Evolutionary conservation across 2,113 vertebrate species (phyloP).

Genomic region (Mellivora capensis): DNA sequence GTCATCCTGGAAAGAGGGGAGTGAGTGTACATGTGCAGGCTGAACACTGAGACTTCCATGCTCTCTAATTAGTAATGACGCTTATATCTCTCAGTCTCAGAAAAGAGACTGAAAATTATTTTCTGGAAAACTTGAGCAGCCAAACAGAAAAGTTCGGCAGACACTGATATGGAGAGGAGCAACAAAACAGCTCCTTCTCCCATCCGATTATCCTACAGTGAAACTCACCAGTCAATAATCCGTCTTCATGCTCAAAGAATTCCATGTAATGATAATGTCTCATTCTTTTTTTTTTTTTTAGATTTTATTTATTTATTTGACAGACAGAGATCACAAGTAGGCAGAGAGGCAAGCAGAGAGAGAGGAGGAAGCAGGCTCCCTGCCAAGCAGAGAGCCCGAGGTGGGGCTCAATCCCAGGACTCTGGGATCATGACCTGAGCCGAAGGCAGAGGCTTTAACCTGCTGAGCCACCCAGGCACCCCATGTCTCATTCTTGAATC

Average conservation of each 20-base stretch:
- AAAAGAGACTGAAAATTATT: not conserved
- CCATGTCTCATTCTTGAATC: not conserved
- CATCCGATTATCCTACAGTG: not conserved
- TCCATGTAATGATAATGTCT: not conserved
- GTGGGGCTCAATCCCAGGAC: no score
- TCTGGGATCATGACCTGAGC: no score
- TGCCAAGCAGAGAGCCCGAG: no score
- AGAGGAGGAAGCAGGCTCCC: no score
- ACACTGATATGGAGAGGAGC: not conserved
- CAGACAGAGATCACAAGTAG: no score
- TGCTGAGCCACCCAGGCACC: no score
- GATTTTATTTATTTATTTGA: no score
- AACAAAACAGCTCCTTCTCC: not conserved
- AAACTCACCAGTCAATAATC: not conserved
- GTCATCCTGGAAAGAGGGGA: not conserved
- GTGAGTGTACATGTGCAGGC: not conserved
- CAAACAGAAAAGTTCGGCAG: not conserved
- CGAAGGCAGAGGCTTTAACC: no score
- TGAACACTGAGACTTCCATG: not conserved
- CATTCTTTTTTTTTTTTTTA: no score
- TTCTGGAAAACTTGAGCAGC: not conserved
- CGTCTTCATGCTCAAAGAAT: not conserved
- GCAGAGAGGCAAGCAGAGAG: no score
- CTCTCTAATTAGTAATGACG: not conserved
- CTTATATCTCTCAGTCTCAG: not conserved